A percentile compares a stretch with the other conserved stretches of the same genome.
Evolutionary conservation across 2,797 vertebrate species (phyloP).

Genomic region (Dendrocincla fuliginosa): DNA sequence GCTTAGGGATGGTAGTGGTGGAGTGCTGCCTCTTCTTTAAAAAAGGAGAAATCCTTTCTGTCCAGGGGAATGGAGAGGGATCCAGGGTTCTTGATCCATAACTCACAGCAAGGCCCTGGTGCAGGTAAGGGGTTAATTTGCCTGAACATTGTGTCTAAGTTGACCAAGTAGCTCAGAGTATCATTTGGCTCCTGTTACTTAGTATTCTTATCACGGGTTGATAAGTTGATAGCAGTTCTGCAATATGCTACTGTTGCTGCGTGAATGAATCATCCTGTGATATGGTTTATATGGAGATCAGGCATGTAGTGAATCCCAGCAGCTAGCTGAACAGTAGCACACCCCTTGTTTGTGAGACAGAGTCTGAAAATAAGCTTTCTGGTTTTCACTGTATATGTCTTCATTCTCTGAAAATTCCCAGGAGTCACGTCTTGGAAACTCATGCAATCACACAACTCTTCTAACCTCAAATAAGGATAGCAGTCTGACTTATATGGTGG

Average conservation of each 20-base stretch:
- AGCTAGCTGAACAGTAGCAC: background rate
- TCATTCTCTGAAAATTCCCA: background rate
- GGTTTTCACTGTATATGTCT: background rate
- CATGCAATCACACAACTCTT: background rate
- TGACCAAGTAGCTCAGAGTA: background rate
- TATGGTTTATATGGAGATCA: background rate
- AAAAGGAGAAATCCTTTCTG: accelerated
- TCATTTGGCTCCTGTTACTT: background rate
- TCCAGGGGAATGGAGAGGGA: accelerated
- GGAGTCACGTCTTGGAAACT: background rate
- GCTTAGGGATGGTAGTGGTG: background rate
- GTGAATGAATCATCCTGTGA: accelerated
- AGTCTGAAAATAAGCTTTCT: background rate
- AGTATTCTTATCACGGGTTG: background rate
- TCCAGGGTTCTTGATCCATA: background rate
- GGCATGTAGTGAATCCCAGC: background rate
- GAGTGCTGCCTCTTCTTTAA: background rate
- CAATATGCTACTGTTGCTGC: background rate
- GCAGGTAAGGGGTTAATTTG: background rate
- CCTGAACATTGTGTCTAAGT: background rate
- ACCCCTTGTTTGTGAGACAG: background rate
- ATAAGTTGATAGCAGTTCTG: background rate
- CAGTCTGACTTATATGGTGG: background rate
- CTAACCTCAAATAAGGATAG: background rate
- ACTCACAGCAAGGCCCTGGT: background rate